phyloP scores from a whole-genome alignment of 2,888 invertebrate genomes.

The Cepaea hortensis region DNA sequence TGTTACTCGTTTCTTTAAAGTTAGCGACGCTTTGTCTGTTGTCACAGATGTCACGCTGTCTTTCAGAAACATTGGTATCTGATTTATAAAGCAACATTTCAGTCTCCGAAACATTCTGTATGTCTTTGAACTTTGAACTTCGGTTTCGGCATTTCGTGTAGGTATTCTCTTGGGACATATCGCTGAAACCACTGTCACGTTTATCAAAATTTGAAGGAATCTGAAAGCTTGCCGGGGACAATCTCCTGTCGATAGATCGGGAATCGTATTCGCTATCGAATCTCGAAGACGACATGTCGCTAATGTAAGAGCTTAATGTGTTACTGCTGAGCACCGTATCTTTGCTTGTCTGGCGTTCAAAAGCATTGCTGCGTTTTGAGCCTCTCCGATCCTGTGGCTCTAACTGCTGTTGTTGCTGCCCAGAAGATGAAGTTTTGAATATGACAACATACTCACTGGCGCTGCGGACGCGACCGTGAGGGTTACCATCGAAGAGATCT shows the following conservation, averaged over 20 bases:
- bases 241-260: constrained; percentile 18
- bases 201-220: background rate
- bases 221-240: constrained; percentile 8
- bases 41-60: background rate
- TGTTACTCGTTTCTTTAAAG: background rate
- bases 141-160: background rate
- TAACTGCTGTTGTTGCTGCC: constrained; percentile 39
- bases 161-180: background rate
- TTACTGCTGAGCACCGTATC: constrained; percentile 49
- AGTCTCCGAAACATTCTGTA: background rate
- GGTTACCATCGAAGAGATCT: constrained; percentile 53
- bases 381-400: constrained; percentile 33
- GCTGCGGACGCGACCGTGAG: constrained; percentile 52
- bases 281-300: constrained; percentile 48
- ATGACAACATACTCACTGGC: constrained; percentile 61
- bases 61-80: background rate
- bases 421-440: constrained; percentile 47
- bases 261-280: constrained; percentile 32
- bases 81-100: constrained; percentile 11
- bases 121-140: background rate
- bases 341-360: constrained; percentile 38
- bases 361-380: constrained; percentile 19
- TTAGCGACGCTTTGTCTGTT: background rate
- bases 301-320: constrained; percentile 54
- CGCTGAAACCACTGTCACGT: constrained; percentile 5